Percentiles rank a stretch among this genome's conserved stretches.
Conservation (phyloP, 1,140 invertebrate species). For the Octopus sinensis region DNA sequence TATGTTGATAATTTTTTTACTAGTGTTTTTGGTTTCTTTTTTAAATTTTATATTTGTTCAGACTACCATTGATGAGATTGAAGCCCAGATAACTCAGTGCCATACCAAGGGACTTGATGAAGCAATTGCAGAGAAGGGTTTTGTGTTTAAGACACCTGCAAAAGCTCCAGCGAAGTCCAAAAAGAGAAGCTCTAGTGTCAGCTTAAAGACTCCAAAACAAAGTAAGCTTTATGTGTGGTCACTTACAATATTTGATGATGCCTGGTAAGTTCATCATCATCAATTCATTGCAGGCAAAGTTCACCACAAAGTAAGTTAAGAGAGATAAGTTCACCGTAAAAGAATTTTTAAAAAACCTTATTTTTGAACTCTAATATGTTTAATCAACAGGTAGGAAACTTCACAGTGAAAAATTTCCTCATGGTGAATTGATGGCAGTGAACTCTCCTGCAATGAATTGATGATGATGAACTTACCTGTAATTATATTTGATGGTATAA, state of each 20-base stretch:
- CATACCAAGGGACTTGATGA: slow-evolving; percentile 53
- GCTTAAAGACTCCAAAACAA: neutral
- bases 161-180: slow-evolving; percentile 31
- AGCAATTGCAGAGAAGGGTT: slow-evolving; percentile 18
- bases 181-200: slow-evolving; percentile 29
- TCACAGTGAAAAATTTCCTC: no score
- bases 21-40: neutral
- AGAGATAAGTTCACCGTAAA: neutral
- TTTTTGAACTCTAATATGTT: neutral
- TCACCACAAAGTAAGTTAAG: neutral
- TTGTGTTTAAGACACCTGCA: slow-evolving; percentile 20
- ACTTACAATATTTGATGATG: neutral
- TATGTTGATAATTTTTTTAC: no score
- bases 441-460: no score
- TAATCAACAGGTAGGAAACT: no score
- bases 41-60: slow-evolving; percentile 24
- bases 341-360: neutral
- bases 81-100: slow-evolving; percentile 53
- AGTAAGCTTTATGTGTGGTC: neutral
- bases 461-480: no score
- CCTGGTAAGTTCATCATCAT: neutral
- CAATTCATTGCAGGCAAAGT: neutral
- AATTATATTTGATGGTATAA: no score
- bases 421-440: no score
- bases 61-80: slow-evolving; percentile 54